Evolutionary conservation across 2,797 vertebrate genomes (phyloP), one percentile per base, ranked within the genome.

Genomic region (Semaprochilodus insignis): DNA sequence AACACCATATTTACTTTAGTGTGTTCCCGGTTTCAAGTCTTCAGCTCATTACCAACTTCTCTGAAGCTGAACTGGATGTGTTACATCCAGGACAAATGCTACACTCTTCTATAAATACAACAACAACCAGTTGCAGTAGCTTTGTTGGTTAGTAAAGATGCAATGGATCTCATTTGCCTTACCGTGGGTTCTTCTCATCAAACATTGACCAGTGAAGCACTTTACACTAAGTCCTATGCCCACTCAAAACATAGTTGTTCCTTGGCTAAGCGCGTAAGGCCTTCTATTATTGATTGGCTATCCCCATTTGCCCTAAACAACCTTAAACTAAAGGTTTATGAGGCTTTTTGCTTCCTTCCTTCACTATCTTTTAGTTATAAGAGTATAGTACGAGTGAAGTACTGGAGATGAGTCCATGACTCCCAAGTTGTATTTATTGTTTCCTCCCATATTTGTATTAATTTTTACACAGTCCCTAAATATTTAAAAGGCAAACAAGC

Each of bases 271-370:
- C 36, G 71, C n/a, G 51, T 57, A 52, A 62, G 67, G 23, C 51
- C 69, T 63, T 80, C 44, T 25, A 52, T 80, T 80, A 80, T 80
- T 80, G 57, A 80, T 73, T 10, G 40, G 14, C 67, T 62, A 27
- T 65, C 62, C 62, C 5, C 15, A 1, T 31, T 65, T 65, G 62
- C 14, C 62, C 31, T 34, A 16, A 31, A 65, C 4, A 3, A 25
- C 31, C 63, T 36, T 19, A 36, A 34, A 36, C 27, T 34, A 19
- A 66, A 31, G 63, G 31, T 17, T 66, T 15, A 19, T 4, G 16
- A 19, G 63, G 5, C n/a, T 36, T 34, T 10, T 34, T 17, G 19
- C 34, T 66, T 66, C 14, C 25, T 17, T 17, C 6, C 0, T 36
- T 34, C 16, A 2, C 19, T 7, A 17, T 34, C 17, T 66, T 19